Percentiles rank a stretch among this genome's conserved stretches.
phyloP scores from a whole-genome alignment of 2,888 invertebrate species.

The Ganaspis brasiliensis region DNA sequence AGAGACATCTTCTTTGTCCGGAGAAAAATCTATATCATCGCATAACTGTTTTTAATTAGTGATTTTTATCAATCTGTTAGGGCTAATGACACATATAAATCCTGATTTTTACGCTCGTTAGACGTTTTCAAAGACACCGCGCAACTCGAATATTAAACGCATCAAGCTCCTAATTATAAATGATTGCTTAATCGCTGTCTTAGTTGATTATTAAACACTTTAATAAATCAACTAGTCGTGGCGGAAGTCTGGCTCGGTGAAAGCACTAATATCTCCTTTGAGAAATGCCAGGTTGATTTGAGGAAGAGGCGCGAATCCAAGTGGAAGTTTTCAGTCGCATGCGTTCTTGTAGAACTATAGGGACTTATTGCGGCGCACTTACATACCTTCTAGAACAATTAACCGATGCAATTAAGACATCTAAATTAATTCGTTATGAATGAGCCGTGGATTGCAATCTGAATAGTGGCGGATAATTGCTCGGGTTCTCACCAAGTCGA shows the following conservation, averaged over 20 bases:
- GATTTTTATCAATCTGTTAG: not conserved
- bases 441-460: slow-evolving; percentile 68
- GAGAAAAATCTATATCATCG: not conserved
- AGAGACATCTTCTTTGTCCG: not conserved
- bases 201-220: slow-evolving; percentile 17
- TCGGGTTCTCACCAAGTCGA: slow-evolving; percentile 77
- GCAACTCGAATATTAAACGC: not conserved
- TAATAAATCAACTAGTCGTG: not conserved
- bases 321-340: no score
- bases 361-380: slow-evolving; percentile 46
- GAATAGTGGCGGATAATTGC: slow-evolving; percentile 75
- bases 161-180: slow-evolving; percentile 21
- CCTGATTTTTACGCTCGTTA: not conserved
- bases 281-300: slow-evolving; percentile 23
- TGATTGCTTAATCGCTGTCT: not conserved
- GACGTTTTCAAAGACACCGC: slow-evolving; percentile 21
- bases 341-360: not conserved
- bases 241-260: slow-evolving; percentile 56
- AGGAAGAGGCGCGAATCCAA: not conserved
- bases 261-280: slow-evolving; percentile 54
- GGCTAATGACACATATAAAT: slow-evolving; percentile 5
- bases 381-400: slow-evolving; percentile 72
- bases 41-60: slow-evolving; percentile 31
- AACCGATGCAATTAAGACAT: slow-evolving; percentile 80
- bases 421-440: slow-evolving; percentile 77